Evolutionary conservation across 2,113 vertebrate species (phyloP).

Genomic region (Lynx canadensis): DNA sequence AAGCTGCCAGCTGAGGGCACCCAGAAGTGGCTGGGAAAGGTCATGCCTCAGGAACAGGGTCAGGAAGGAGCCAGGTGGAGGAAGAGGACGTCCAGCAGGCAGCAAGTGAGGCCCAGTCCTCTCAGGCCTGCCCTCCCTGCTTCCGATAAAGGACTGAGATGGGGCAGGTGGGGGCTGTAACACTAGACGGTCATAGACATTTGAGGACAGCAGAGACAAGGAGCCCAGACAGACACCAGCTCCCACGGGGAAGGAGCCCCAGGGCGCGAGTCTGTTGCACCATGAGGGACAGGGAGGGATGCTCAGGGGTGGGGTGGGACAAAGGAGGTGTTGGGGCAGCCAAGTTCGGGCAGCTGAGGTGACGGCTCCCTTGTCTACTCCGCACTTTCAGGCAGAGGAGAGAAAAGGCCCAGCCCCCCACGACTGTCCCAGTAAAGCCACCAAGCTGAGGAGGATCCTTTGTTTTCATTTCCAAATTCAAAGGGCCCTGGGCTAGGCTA

Average conservation of each 20-base stretch:
- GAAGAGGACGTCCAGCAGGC: not conserved
- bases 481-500: not conserved
- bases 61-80: not conserved
- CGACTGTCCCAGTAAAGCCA: not conserved
- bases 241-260: not conserved
- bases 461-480: slow-evolving; percentile 60
- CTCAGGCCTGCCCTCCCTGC: not conserved
- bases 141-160: not conserved
- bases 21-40: not conserved
- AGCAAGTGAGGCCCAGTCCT: not conserved
- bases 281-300: not conserved
- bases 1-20: not conserved
- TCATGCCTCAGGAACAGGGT: not conserved
- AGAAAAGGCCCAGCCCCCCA: not conserved
- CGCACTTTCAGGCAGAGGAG: not conserved
- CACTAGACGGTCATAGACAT: not conserved
- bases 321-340: not conserved
- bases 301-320: not conserved
- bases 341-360: not conserved
- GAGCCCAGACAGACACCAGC: not conserved
- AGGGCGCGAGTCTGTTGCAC: not conserved
- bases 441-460: not conserved
- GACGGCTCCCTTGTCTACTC: not conserved
- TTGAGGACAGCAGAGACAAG: not conserved
- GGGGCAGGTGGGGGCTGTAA: rapidly evolving